Percentiles rank a stretch among this genome's conserved stretches.
Conservation (phyloP, 2,797 vertebrate species). For the Notamacropus eugenii region DNA sequence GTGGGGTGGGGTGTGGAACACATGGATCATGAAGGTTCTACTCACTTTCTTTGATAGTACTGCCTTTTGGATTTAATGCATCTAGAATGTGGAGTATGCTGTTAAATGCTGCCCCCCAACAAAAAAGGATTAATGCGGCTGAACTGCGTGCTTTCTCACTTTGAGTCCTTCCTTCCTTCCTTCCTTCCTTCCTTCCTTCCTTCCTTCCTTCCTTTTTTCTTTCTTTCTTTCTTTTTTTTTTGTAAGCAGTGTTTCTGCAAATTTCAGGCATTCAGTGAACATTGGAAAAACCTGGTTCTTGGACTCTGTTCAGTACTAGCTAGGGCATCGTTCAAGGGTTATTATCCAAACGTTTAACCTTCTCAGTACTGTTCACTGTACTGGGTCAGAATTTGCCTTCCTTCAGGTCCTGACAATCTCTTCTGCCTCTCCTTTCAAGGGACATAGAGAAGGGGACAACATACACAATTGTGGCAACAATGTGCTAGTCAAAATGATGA, state of each 20-base stretch:
- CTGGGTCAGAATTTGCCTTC: background rate
- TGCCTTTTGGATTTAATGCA: conserved; percentile 70
- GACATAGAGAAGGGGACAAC: background rate
- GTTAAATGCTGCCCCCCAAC: conserved; percentile 78
- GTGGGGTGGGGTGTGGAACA: conserved; percentile 57
- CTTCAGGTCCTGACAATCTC: background rate
- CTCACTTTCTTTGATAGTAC: conserved; percentile 47
- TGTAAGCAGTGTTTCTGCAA: background rate
- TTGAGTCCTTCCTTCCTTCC: background rate
- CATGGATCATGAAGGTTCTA: conserved; percentile 59
- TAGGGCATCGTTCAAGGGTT: background rate
- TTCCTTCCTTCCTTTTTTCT: too few relatives aligned
- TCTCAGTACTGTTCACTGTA: background rate
- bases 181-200: too few relatives aligned
- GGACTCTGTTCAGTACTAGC: background rate
- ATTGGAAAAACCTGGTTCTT: background rate
- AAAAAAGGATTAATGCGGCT: conserved; percentile 66
- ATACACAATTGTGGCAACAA: background rate
- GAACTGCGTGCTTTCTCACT: conserved; percentile 50
- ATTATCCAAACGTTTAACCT: background rate
- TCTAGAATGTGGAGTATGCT: conserved; percentile 78
- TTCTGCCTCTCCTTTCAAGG: background rate
- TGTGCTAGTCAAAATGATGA: background rate
- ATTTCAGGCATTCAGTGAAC: background rate
- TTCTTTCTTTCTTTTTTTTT: background rate